Base-by-base conservation (phyloP, 2,113 vertebrate genomes). In the Psammodynastes pulverulentus region DNA sequence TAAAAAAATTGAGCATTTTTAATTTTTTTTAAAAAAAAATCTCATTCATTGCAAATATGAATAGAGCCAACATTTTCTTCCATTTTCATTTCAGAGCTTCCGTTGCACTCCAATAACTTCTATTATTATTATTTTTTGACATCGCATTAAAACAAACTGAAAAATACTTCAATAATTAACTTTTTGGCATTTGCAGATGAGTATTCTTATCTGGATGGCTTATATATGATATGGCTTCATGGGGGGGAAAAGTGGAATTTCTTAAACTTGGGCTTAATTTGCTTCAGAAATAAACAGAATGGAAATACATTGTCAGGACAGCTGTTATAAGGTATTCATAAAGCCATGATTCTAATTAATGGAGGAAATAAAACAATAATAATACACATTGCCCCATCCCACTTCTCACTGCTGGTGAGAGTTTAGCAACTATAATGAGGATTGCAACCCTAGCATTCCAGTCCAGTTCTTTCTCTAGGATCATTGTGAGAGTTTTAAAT, bases 251-350 rank as follows among this genome's bases (percentile, higher is more conserved):
- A 46, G 88, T 92, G 87, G 0, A 0, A 0, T 94, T 97, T 95
- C n/a, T 72, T 87, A 91, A 94, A 95, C 21, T 94, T 93, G 21
- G 92, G 9, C 6, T 34, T 95, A 89, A 92, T 95, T 95, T 96
- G 95, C 26, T 84, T 92, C 91, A 93, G 86, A 15, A 95, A 90
- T 89, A 95, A 93, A 91, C 6, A 89, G 26, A 93, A 89, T 19
- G 91, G 24, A 86, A 93, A 87, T 91, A 89, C 86, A 89, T 90
- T 89, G 3, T 90, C 45, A 93, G 79, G 4, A 93, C 84, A 94
- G 53, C 19, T 89, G 24, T 85, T 88, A 15, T 34, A 87, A 92
- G 90, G 84, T 79, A 56, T 93, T 15, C 58, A 1, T 85, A 89
- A 91, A 26, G 8, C 90, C 95, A 9, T 5, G 2, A 72, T 93